Evolutionary conservation across 2,888 invertebrate genomes (phyloP).

Genomic region (Tachina lurida): DNA sequence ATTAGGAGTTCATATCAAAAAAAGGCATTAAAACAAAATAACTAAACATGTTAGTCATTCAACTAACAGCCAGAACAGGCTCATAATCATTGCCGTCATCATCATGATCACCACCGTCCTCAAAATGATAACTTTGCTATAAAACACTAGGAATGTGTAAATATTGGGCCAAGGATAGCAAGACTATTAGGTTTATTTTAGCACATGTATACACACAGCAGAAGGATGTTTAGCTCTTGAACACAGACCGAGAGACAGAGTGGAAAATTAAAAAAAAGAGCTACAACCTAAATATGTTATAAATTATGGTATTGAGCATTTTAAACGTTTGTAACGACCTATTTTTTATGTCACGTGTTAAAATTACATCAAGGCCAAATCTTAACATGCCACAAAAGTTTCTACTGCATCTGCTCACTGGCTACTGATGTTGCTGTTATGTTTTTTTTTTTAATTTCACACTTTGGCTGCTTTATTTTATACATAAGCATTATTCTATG

Average conservation of each 20-base stretch:
- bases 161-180: constrained; percentile 69
- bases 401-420: constrained; percentile 60
- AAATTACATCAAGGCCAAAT: constrained; percentile 69
- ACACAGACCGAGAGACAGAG: neutral
- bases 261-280: too few species aligned
- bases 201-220: neutral
- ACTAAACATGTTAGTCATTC: neutral
- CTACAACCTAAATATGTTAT: constrained; percentile 57
- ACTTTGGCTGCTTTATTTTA: constrained; percentile 33
- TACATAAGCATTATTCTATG: constrained; percentile 35
- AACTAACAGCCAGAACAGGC: constrained; percentile 7
- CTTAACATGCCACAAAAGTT: constrained; percentile 70
- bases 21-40: constrained; percentile 23
- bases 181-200: constrained; percentile 60
- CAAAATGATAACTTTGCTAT: constrained; percentile 3
- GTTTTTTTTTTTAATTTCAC: constrained; percentile 18
- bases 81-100: constrained; percentile 3
- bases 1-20: constrained; percentile 1
- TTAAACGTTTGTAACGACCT: constrained; percentile 67
- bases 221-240: neutral
- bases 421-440: constrained; percentile 24
- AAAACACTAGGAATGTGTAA: constrained; percentile 28
- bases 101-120: neutral
- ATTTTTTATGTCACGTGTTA: constrained; percentile 61
- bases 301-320: constrained; percentile 68